Conservation (phyloP, 35 echinoderm and acorn worm genomes). For the Stichopus chloronotus region DNA sequence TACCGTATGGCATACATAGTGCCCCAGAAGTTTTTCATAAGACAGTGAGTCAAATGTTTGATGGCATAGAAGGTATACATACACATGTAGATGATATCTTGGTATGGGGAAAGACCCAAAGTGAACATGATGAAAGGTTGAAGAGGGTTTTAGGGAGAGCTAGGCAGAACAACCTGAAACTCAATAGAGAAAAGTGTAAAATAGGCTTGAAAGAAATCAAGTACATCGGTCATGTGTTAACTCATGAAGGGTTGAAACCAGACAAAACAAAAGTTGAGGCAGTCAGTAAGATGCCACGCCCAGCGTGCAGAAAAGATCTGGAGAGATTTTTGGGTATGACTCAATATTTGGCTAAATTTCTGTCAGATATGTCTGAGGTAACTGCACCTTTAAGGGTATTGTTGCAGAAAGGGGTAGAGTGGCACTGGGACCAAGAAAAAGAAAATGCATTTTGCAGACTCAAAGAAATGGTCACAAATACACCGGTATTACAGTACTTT, state of each 20-base stretch:
- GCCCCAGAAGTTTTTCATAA: slow-evolving; percentile 70
- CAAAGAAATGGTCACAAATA: no score
- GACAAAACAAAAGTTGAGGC: slow-evolving; percentile 14
- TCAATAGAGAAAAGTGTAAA: no score
- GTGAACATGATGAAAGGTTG: no score
- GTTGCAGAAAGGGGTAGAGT: slow-evolving; percentile 18
- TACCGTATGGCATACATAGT: slow-evolving; percentile 46
- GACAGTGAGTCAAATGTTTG: slow-evolving; percentile 49
- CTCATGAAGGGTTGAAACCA: background rate
- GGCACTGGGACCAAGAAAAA: slow-evolving; percentile 41
- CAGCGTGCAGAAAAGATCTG: background rate
- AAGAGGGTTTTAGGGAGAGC: no score
- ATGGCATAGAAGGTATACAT: slow-evolving; percentile 24
- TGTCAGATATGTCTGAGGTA: slow-evolving; percentile 14
- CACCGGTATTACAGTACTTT: slow-evolving; percentile 36
- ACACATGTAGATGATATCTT: slow-evolving; percentile 59
- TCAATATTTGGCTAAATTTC: slow-evolving; percentile 34
- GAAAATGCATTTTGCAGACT: no score
- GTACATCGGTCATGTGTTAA: slow-evolving; percentile 9
- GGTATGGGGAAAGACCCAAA: no score
- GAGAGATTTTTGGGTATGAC: slow-evolving; percentile 39
- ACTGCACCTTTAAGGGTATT: slow-evolving; percentile 23
- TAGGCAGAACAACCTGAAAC: no score
- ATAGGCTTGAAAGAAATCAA: background rate
- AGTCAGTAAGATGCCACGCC: slow-evolving; percentile 1